These are phyloP conservation scores for Blomia tropicalis DNA, from an alignment of 2,888 invertebrate species.

Conservation along the genomic window DNA sequence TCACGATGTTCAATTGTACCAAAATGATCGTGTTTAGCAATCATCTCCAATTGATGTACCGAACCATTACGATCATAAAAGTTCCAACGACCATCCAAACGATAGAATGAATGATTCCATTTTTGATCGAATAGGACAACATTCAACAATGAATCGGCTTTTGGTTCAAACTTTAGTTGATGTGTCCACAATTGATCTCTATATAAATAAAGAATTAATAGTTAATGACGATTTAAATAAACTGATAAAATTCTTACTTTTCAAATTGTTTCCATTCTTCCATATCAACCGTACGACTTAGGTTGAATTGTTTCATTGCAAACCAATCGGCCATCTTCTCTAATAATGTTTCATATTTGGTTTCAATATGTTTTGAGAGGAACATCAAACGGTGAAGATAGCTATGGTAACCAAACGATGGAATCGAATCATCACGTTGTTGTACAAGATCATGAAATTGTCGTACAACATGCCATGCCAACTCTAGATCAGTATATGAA, in stretches of 20 bases:
- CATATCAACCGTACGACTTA: background rate
- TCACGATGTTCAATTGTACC: background rate
- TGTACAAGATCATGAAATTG: background rate
- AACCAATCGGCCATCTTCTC: background rate
- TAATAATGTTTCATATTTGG: background rate
- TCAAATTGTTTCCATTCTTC: background rate
- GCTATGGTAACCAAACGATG: background rate
- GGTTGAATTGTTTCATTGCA: background rate
- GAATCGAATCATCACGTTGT: background rate
- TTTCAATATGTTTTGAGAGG: background rate
- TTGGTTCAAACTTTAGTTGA: background rate
- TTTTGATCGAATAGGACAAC: background rate
- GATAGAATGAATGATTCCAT: background rate
- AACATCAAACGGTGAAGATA: background rate
- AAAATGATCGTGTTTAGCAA: background rate
- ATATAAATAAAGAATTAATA: background rate
- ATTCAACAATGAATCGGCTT: background rate
- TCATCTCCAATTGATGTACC: background rate
- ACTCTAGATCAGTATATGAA: background rate
- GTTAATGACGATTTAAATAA: background rate
- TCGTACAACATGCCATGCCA: background rate
- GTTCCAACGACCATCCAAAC: background rate
- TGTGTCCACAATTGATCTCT: background rate
- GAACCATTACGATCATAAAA: background rate
- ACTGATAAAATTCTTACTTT: background rate